These are phyloP conservation scores for Eurystomus gularis DNA, from an alignment of 2,113 vertebrate genomes.

Conservation along the genomic window DNA sequence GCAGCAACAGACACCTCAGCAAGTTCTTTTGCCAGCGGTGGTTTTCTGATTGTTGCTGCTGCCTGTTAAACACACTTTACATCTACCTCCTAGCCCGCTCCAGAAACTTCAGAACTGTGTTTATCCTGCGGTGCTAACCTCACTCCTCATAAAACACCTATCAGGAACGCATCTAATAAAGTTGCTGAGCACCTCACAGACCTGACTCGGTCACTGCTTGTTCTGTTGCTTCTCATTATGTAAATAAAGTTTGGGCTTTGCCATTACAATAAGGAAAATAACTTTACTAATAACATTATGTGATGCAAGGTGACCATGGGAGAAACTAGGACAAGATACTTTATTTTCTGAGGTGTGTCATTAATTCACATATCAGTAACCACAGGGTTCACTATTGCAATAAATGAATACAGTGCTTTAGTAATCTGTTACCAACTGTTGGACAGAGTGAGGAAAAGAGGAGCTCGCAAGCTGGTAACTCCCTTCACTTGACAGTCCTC, in stretches of 20 bases:
- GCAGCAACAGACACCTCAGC: not conserved
- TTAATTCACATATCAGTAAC: not conserved
- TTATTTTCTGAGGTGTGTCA: not conserved
- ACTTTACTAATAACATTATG: not conserved
- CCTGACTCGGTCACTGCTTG: accelerated
- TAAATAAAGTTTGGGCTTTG: not conserved
- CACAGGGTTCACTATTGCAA: not conserved
- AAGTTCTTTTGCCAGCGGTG: not conserved
- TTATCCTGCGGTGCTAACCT: not conserved
- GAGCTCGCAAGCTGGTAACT: not conserved
- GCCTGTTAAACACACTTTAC: not conserved
- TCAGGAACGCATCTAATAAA: not conserved
- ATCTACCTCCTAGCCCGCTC: not conserved
- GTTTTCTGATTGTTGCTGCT: not conserved
- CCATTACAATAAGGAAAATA: not conserved
- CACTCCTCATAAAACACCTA: not conserved
- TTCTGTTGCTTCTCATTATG: not conserved
- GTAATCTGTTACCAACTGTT: not conserved
- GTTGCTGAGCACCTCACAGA: not conserved
- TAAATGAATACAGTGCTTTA: not conserved
- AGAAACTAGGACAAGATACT: not conserved
- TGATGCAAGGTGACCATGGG: not conserved
- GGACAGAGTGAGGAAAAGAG: not conserved
- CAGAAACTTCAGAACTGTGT: not conserved
- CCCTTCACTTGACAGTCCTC: not conserved